Conservation (phyloP, 2,113 vertebrate species). For the Willisornis vidua region DNA sequence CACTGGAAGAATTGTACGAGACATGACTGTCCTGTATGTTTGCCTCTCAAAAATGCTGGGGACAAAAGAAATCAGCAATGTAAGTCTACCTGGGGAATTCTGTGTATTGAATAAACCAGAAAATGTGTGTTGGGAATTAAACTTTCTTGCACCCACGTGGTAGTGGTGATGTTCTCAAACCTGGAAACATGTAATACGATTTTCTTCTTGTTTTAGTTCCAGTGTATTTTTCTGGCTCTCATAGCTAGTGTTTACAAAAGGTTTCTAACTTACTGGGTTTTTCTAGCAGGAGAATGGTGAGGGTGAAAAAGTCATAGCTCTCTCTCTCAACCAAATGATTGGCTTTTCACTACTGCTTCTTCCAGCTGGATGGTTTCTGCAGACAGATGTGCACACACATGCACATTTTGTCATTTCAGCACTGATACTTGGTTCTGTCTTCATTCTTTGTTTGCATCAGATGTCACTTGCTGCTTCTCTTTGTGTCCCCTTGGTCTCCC, state of each 20-base stretch:
- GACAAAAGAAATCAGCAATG: constrained; percentile 98
- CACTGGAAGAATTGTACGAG: constrained; percentile 99
- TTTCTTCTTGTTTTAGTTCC: not conserved
- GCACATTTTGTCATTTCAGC: not conserved
- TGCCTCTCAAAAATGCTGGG: constrained; percentile 96
- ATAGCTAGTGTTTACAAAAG: not conserved
- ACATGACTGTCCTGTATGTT: constrained; percentile 97
- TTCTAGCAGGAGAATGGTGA: not conserved
- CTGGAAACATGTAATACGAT: not conserved
- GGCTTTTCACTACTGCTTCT: not conserved
- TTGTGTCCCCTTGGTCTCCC: not conserved
- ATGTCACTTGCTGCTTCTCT: not conserved
- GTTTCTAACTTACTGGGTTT: not conserved
- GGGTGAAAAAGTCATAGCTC: not conserved
- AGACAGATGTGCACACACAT: fast-evolving
- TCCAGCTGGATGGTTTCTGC: not conserved
- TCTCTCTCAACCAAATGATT: not conserved
- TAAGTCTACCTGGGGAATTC: constrained; percentile 71
- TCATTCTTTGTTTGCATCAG: not conserved
- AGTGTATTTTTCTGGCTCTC: not conserved
- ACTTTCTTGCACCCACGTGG: not conserved
- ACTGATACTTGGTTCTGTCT: not conserved
- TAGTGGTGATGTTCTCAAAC: not conserved
- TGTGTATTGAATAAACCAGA: not conserved
- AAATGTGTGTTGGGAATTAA: not conserved